Evolutionary conservation across 1,140 invertebrate species (phyloP), one percentile per base, ranked within the genome.

Genomic region (Nephila pilipes): DNA sequence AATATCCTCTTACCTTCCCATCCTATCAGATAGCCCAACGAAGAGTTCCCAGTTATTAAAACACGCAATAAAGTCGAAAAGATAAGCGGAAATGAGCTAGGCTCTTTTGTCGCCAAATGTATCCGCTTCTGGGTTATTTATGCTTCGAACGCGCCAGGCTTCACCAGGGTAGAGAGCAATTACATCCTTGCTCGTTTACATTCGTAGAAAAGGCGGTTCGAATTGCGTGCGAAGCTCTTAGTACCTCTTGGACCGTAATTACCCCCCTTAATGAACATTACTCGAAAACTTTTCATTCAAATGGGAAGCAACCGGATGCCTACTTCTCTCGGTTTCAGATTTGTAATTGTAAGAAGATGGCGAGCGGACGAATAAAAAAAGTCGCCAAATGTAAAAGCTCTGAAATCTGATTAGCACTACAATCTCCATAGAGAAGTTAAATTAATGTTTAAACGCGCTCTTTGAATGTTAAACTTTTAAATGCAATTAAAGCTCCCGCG

Each of bases 261-360:
- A 83, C 80, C 80, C 80, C 65, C 80, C 54, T 83, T 83, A 83
- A 83, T 83, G 80, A 83, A 55, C 80, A 83, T 75, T 75, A 75
- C 69, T 75, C 32, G 25, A 75, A 75, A 75, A 75, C 80, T 83
- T 36, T 32, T 25, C 38, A 83, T 83, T 83, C 80, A 55, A 55
- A 55, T 54, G 80, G 22, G 54, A 22, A 46, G 54, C 80, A 25
- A 32, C 69, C 12, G 38, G 80, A 83, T 25, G 20, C 25, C 8
- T 83, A 32, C 79, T 20, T 80, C 63, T 38, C 46, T 10, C 18
- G 38, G 32, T 80, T 38, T 46, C 22, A 25, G 46, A 83, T 83
- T 54, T n/a, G 12, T 25, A 55, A 83, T 55, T 83, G 80, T 55
- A 55, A 55, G 80, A 32, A n/a, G 10, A 22, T 5, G 29, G n/a